Evolutionary conservation across 1,140 invertebrate genomes (phyloP), one percentile per base, ranked within the genome.

Genomic region (Hyphantria cunea): DNA sequence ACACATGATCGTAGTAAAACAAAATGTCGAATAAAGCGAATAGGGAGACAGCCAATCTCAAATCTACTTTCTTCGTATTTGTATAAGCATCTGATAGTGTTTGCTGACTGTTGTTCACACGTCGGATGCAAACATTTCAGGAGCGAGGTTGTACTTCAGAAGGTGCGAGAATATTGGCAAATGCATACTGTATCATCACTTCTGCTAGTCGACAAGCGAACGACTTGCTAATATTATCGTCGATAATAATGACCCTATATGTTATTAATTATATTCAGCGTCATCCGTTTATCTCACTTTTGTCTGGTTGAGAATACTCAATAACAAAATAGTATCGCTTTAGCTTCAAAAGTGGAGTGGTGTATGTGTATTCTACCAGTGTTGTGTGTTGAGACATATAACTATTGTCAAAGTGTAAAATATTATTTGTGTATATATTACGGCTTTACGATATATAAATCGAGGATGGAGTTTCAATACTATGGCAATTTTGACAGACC

Each of bases 401-500:
- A 25, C 5, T 25, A 25, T 25, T 25, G 5, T 25, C 17, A 25
- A 25, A 25, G 17, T 25, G 17, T 25, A 25, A 25, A 25, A 25
- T 25, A 25, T 25, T 25, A 25, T 5, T 25, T 25, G 17, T 25
- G 17, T 3, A 25, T 25, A 25, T 25, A 25, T 25, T 25, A 25
- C 17, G 17, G 17, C 17, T 25, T 25, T 25, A 25, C 17, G 17
- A 25, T 25, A 25, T 25, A 25, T 25, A 25, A 59, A 13, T 56
- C 10, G 11, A 42, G 13, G 31, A 90, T 90, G 85, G 87, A 88
- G 74, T 88, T 87, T 64, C 85, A 90, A 71, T 87, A 84, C 65
- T 87, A 86, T 58, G 83, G 81, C 12, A 82, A 83, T 59, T 84
- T 79, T 59, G 82, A 89, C 32, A 75, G 81, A 9, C 73, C 71